These are phyloP conservation scores for Ursus arctos DNA, from an alignment of 2,113 vertebrate genomes.

Conservation along the genomic window DNA sequence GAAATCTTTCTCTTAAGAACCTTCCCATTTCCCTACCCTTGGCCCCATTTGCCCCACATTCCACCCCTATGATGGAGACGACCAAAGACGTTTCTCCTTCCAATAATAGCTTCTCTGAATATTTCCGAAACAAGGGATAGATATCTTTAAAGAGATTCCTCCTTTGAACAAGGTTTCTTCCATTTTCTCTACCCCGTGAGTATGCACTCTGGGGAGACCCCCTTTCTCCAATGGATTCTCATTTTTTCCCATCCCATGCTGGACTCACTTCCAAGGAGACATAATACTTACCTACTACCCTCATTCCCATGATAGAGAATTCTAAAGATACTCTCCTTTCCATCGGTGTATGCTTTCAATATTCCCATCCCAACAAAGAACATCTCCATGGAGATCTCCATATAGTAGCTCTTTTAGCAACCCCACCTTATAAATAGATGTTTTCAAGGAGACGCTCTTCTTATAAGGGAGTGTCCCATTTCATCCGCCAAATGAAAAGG, in stretches of 20 bases:
- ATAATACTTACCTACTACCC: background rate
- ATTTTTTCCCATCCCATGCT: background rate
- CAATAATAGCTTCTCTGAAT: background rate
- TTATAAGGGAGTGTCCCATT: background rate
- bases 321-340: background rate
- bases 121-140: background rate
- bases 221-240: background rate
- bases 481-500: background rate
- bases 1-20: background rate
- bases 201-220: background rate
- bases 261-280: background rate
- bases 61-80: background rate
- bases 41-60: background rate
- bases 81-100: background rate
- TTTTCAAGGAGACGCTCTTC: background rate
- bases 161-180: background rate
- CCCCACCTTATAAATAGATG: background rate
- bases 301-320: background rate
- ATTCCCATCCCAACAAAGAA: background rate
- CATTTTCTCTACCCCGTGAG: background rate
- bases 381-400: background rate
- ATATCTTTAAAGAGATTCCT: background rate
- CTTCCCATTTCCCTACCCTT: too few relatives aligned
- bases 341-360: background rate
- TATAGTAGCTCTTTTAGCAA: background rate